A percentile compares a stretch with the other conserved stretches of the same genome.
Evolutionary conservation across 2,888 invertebrate species (phyloP).

Genomic region (Temnothorax ravouxi): DNA sequence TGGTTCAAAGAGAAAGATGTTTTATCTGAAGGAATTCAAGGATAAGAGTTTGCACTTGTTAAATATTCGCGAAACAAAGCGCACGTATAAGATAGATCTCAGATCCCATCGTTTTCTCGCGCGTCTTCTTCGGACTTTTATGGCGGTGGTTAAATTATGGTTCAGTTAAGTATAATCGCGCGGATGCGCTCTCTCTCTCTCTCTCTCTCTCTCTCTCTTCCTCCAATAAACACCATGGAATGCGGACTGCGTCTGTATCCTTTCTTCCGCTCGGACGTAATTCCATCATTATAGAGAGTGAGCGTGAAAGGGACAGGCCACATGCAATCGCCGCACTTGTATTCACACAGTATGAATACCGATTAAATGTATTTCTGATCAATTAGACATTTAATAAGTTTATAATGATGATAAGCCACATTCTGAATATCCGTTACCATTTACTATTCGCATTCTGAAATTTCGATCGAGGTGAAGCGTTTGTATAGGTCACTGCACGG

Average conservation of each 20-base stretch:
- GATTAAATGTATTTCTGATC: background rate
- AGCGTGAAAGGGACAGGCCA: constrained; percentile 6
- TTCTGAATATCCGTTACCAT: background rate
- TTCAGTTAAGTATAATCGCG: constrained; percentile 51
- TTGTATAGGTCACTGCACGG: background rate
- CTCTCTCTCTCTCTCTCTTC: background rate
- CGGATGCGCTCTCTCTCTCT: background rate
- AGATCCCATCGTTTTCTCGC: background rate
- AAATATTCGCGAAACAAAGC: background rate
- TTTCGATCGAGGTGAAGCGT: background rate
- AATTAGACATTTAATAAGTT: background rate
- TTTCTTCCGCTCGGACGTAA: constrained; percentile 20
- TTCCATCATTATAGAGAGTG: constrained; percentile 28
- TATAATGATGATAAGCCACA: constrained; percentile 8
- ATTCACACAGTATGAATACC: background rate
- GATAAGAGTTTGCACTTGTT: background rate
- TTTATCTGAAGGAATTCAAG: background rate
- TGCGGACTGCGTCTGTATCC: constrained; percentile 9
- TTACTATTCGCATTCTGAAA: background rate
- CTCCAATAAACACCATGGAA: constrained; percentile 39
- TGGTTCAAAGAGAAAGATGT: background rate
- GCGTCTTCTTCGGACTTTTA: constrained; percentile 19
- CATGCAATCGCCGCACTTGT: background rate
- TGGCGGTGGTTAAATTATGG: constrained; percentile 47
- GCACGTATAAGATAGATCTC: background rate